phyloP scores from a whole-genome alignment of 1,140 invertebrate species.

The Kradibia gibbosae region DNA sequence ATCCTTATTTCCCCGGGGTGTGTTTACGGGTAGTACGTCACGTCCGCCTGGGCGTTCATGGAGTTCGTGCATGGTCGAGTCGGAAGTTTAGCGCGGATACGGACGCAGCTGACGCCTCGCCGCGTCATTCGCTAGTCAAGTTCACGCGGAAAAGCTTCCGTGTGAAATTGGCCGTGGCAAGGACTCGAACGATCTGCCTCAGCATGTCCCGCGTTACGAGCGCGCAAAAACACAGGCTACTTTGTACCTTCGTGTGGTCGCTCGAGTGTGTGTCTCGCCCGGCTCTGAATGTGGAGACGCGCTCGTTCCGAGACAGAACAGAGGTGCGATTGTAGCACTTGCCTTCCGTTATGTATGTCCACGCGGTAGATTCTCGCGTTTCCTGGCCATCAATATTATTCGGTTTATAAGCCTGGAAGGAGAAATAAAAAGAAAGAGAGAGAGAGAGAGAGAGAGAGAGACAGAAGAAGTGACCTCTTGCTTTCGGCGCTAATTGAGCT shows the following conservation, averaged over 20 bases:
- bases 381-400: constrained; percentile 4
- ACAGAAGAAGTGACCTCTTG: too few relatives aligned
- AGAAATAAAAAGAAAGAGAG: neutral
- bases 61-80: neutral
- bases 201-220: neutral
- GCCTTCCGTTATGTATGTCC: neutral
- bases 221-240: too few relatives aligned
- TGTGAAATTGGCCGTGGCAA: constrained; percentile 2
- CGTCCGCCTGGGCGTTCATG: neutral
- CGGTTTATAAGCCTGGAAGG: neutral
- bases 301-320: neutral
- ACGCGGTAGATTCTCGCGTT: neutral
- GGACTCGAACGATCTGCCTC: neutral
- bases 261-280: too few relatives aligned
- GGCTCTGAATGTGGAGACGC: neutral
- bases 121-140: neutral
- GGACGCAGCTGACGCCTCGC: neutral
- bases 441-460: too few relatives aligned
- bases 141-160: constrained; percentile 4
- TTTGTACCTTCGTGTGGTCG: neutral
- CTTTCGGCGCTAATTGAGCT: constrained; percentile 12
- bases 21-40: constrained; percentile 5
- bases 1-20: constrained; percentile 24
- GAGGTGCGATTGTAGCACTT: neutral
- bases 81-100: neutral